Evolutionary conservation across 2,113 vertebrate genomes (phyloP).

Genomic region (Chrysemys picta): DNA sequence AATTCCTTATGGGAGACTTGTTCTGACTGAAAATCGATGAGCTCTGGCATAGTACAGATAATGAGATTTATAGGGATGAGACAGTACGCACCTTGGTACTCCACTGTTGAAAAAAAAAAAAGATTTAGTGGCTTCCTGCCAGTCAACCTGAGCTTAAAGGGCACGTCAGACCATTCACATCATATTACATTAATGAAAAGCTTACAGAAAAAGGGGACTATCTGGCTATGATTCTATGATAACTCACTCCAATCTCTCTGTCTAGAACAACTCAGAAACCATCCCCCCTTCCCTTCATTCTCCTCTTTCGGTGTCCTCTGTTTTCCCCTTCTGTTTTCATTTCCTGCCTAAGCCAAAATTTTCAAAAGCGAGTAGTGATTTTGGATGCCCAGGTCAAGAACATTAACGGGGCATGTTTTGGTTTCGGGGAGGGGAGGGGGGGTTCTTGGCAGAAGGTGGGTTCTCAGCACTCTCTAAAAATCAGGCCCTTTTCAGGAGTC

Average conservation of each 20-base stretch:
- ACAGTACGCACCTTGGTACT: slow-evolving; percentile 49
- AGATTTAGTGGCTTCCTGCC: slow-evolving; percentile 48
- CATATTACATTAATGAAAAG: slow-evolving; percentile 59
- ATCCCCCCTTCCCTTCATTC: background rate
- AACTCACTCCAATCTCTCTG: slow-evolving; percentile 8
- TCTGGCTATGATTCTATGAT: background rate
- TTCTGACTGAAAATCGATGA: slow-evolving; percentile 36
- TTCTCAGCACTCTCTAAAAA: background rate
- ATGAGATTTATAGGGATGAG: slow-evolving; percentile 45
- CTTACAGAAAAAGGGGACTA: slow-evolving; percentile 40
- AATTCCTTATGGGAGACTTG: slow-evolving; percentile 39
- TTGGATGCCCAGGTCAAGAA: fast-evolving
- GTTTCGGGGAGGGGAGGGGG: too few species aligned
- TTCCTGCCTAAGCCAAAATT: background rate
- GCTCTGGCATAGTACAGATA: slow-evolving; percentile 40
- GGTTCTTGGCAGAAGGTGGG: fast-evolving
- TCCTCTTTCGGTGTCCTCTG: background rate
- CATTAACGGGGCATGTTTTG: fast-evolving
- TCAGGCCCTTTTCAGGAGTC: background rate
- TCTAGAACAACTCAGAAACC: background rate
- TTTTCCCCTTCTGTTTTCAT: background rate
- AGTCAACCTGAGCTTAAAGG: slow-evolving; percentile 60
- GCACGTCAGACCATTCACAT: slow-evolving; percentile 34
- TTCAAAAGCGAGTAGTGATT: background rate
- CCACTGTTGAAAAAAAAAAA: slow-evolving; percentile 33